Percentiles rank a stretch among this genome's conserved stretches.
Evolutionary conservation across 2,797 vertebrate genomes (phyloP).

Genomic region (Tapirus indicus): DNA sequence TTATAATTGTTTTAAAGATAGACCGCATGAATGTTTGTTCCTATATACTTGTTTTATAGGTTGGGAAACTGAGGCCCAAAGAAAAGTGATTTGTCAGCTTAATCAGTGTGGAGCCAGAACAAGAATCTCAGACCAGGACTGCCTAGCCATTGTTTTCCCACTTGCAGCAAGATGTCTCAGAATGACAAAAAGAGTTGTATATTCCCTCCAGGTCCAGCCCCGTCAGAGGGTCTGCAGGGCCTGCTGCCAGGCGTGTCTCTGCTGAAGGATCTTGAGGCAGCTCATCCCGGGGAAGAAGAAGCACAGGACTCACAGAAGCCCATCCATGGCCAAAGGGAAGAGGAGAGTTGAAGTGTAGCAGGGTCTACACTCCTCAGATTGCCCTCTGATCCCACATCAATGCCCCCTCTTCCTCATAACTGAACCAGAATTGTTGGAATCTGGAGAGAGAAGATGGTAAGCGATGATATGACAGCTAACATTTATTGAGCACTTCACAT

Average conservation of each 20-base stretch:
- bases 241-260: neutral
- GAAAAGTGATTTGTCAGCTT: neutral
- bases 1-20: neutral
- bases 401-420: neutral
- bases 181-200: neutral
- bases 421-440: neutral
- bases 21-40: neutral
- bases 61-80: constrained; percentile 7
- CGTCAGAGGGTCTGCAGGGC: rapidly evolving
- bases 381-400: neutral
- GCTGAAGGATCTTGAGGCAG: neutral
- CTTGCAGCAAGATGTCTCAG: neutral
- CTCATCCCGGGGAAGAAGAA: neutral
- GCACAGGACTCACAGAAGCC: neutral
- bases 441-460: neutral
- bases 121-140: neutral
- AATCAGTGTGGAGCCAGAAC: neutral
- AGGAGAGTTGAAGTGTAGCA: neutral
- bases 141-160: neutral
- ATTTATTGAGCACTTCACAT: neutral
- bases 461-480: neutral
- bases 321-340: neutral
- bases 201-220: neutral
- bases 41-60: neutral
- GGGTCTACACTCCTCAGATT: neutral